Evolutionary conservation across 1,140 invertebrate genomes (phyloP).

Genomic region (Cherax destructor): DNA sequence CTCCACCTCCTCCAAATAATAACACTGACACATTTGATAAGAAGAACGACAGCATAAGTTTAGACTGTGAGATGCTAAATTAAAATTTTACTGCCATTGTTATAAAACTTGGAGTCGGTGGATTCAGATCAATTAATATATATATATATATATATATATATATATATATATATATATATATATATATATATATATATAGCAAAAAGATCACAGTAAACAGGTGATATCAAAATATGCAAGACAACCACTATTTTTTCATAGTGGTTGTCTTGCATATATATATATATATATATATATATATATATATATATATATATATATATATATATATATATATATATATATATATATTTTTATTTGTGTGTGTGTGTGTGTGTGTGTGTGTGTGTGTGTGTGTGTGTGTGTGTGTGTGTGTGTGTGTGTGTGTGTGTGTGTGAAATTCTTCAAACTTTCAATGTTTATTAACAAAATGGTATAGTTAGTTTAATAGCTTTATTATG

Average conservation of each 20-base stretch:
- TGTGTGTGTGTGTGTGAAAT: background rate
- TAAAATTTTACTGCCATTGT: background rate
- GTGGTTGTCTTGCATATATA: too few species aligned
- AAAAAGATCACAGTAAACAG: too few species aligned
- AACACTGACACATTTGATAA: too few species aligned
- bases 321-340: slow-evolving; percentile 21
- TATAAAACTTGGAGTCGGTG: background rate
- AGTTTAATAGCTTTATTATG: too few species aligned
- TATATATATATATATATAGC: too few species aligned
- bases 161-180: slow-evolving; percentile 16
- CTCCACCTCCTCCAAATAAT: too few species aligned
- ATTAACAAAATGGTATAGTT: background rate
- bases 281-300: background rate
- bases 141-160: slow-evolving; percentile 13
- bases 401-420: background rate
- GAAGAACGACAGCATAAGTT: too few species aligned
- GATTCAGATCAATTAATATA: too few species aligned
- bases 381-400: background rate
- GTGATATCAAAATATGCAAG: too few species aligned
- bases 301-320: slow-evolving; percentile 5
- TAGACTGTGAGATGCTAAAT: too few species aligned
- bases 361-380: background rate
- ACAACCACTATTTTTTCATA: too few species aligned
- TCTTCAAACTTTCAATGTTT: background rate
- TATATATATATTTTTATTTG: too few species aligned